phyloP scores from a whole-genome alignment of 2,113 vertebrate species.

The Nothobranchius furzeri region DNA sequence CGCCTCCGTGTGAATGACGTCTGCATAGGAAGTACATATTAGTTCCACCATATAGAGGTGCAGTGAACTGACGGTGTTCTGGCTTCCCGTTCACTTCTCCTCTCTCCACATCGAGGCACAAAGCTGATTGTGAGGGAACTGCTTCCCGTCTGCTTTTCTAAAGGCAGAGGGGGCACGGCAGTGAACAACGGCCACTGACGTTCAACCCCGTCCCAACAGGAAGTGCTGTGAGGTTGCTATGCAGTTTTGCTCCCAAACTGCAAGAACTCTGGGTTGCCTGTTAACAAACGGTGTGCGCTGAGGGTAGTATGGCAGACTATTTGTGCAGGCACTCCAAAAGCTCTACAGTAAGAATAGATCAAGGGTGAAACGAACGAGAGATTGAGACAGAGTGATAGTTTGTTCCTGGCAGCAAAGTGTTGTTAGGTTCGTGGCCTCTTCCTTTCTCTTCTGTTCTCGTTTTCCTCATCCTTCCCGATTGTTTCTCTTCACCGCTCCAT shows the following conservation, averaged over 20 bases:
- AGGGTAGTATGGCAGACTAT: conserved; percentile 49
- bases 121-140: conserved; percentile 63
- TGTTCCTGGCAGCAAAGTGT: conserved; percentile 52
- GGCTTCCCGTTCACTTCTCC: conserved; percentile 66
- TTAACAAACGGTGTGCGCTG: conserved; percentile 67
- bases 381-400: conserved; percentile 49
- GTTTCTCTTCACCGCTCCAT: not conserved
- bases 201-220: conserved; percentile 66
- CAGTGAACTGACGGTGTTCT: conserved; percentile 45
- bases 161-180: conserved; percentile 60
- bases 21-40: conserved; percentile 23
- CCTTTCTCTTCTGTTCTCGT: conserved; percentile 13
- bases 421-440: conserved; percentile 46
- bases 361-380: conserved; percentile 48
- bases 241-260: conserved; percentile 54
- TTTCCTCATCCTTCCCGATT: conserved; percentile 18
- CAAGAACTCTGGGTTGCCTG: conserved; percentile 67
- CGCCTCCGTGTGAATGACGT: not conserved
- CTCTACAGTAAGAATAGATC: conserved; percentile 66
- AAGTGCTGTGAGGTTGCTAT: conserved; percentile 71
- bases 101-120: conserved; percentile 60
- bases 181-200: conserved; percentile 58
- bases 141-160: conserved; percentile 60
- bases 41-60: conserved; percentile 28
- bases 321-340: conserved; percentile 60